Evolutionary conservation across 1,140 invertebrate species (phyloP).

Genomic region (Dufourea novaeangliae): DNA sequence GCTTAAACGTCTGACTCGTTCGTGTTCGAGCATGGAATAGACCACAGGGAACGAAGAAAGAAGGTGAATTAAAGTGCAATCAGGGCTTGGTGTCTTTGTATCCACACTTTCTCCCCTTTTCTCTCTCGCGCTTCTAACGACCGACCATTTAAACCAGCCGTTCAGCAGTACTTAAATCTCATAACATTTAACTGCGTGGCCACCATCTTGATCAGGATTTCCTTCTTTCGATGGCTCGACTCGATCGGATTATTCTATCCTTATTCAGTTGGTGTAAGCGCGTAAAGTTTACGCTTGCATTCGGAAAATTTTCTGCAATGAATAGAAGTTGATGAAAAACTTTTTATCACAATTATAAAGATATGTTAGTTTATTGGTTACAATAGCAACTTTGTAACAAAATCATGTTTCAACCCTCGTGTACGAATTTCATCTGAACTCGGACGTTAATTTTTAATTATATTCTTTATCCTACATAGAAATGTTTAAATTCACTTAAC

Average conservation of each 20-base stretch:
- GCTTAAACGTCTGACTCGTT: constrained; percentile 70
- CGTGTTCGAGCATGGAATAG: constrained; percentile 57
- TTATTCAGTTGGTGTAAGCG: neutral
- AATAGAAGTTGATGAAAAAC: too few relatives aligned
- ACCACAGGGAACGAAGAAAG: constrained; percentile 32
- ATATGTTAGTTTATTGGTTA: too few relatives aligned
- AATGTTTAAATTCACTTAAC: too few relatives aligned
- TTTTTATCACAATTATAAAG: too few relatives aligned
- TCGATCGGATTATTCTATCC: neutral
- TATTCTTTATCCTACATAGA: too few relatives aligned
- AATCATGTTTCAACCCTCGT: too few relatives aligned
- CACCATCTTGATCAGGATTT: constrained; percentile 3
- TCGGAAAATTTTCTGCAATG: too few relatives aligned
- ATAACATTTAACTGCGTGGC: constrained; percentile 32
- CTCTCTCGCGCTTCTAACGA: constrained; percentile 39
- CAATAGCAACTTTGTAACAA: too few relatives aligned
- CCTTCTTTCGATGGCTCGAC: neutral
- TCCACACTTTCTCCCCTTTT: constrained; percentile 34
- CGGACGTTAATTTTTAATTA: too few relatives aligned
- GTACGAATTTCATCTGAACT: too few relatives aligned
- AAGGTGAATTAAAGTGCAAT: constrained; percentile 63
- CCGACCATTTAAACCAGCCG: constrained; percentile 55
- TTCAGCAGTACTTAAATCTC: constrained; percentile 48
- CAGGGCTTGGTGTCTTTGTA: constrained; percentile 57
- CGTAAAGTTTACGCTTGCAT: neutral